A percentile compares a stretch with the other conserved stretches of the same genome.
phyloP scores from a whole-genome alignment of 2,113 vertebrate genomes.

The Scartelaos histophorus region DNA sequence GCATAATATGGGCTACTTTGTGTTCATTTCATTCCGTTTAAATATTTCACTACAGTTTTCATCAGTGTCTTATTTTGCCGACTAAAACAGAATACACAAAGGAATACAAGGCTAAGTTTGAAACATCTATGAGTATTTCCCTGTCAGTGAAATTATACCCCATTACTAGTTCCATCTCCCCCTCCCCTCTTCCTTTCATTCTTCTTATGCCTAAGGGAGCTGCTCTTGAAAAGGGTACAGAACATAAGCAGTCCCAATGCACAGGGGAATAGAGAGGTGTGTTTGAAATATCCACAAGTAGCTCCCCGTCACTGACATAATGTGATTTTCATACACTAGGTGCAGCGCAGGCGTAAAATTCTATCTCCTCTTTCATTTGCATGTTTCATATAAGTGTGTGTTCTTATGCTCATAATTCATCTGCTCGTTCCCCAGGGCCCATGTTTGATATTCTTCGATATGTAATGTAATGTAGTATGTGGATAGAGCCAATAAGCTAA shows the following conservation, averaged over 20 bases:
- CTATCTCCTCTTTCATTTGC: conserved; percentile 9
- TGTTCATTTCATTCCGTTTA: too few species aligned
- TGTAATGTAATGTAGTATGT: conserved; percentile 38
- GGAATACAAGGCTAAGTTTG: background rate
- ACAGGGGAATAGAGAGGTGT: conserved; percentile 24
- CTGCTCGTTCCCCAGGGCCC: background rate
- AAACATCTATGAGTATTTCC: background rate
- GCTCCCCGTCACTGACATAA: conserved; percentile 19
- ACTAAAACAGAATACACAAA: background rate
- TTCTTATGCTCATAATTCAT: conserved; percentile 10
- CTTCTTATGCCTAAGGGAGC: conserved; percentile 48
- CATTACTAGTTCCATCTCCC: conserved; percentile 21
- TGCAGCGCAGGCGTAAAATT: conserved; percentile 7
- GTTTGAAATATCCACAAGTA: conserved; percentile 55
- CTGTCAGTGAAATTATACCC: background rate
- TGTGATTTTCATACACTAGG: conserved; percentile 16
- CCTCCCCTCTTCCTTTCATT: conserved; percentile 44
- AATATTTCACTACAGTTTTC: too few species aligned
- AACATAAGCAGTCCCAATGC: conserved; percentile 29
- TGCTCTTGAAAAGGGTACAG: conserved; percentile 48
- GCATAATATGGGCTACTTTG: too few species aligned
- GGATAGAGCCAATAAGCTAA: conserved; percentile 14
- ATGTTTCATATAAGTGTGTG: conserved; percentile 4
- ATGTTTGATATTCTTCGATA: conserved; percentile 34
- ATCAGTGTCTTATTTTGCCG: too few species aligned